phyloP scores from a whole-genome alignment of 1,140 invertebrate genomes.

The Steinernema feltiae region DNA sequence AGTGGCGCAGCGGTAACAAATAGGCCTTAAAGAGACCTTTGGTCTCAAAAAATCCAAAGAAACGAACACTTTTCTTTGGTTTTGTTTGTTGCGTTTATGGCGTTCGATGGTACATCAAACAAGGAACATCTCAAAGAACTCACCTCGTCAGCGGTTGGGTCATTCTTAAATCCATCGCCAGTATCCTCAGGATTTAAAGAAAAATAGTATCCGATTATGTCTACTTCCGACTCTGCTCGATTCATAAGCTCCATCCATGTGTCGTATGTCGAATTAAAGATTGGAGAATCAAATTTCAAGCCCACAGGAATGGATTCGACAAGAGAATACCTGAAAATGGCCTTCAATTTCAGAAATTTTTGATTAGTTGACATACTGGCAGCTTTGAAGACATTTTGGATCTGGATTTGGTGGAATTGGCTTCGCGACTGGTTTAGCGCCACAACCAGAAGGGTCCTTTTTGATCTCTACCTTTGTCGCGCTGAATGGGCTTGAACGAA shows the following conservation, averaged over 20 bases:
- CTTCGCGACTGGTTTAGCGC: background rate
- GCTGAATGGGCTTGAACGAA: background rate
- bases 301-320: slow-evolving; percentile 1
- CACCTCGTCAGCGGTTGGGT: background rate
- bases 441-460: background rate
- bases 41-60: background rate
- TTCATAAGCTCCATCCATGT: background rate
- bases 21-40: too few species aligned
- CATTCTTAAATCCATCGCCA: background rate
- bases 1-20: too few species aligned
- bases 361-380: background rate
- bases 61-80: too few species aligned
- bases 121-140: too few species aligned
- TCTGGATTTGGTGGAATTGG: background rate
- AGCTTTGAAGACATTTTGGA: background rate
- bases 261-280: background rate
- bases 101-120: too few species aligned
- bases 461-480: background rate
- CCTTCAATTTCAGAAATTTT: background rate
- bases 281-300: background rate
- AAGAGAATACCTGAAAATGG: background rate
- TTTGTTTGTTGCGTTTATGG: background rate
- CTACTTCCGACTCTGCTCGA: slow-evolving; percentile 9
- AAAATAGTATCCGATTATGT: slow-evolving; percentile 17
- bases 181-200: slow-evolving; percentile 16